A percentile compares a stretch with the other conserved stretches of the same genome.
Conservation (phyloP, 2,113 vertebrate genomes). For the Petrocephalus zakoni region DNA sequence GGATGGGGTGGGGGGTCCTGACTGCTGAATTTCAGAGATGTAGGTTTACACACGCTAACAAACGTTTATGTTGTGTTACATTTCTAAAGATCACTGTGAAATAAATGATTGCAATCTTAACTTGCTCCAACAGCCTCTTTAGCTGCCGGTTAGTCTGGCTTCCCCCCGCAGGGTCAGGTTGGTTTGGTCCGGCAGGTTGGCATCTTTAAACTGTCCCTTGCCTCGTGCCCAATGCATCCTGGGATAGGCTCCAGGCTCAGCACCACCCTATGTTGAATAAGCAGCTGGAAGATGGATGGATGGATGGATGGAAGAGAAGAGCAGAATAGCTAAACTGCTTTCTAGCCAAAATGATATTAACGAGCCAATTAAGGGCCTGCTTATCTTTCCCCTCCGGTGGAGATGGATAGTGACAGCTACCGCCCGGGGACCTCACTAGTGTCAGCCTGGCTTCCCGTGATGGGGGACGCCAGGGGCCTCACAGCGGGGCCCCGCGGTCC, state of each 20-base stretch:
- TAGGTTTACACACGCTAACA: background rate
- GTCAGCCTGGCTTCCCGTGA: conserved; percentile 55
- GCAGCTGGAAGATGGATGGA: background rate
- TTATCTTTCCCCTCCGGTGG: conserved; percentile 42
- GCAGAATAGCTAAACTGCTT: conserved; percentile 47
- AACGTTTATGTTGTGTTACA: background rate
- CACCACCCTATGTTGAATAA: background rate
- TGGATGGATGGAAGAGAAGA: conserved; percentile 33
- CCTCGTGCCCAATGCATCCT: background rate
- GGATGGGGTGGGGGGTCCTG: background rate
- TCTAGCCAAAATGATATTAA: conserved; percentile 52
- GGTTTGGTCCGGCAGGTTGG: background rate
- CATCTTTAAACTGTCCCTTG: background rate
- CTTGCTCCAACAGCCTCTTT: background rate
- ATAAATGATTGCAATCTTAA: background rate
- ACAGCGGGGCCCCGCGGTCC: conserved; percentile 35
- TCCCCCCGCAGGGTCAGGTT: background rate
- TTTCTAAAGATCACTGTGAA: background rate
- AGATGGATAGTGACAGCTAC: conserved; percentile 53
- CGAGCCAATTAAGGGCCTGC: conserved; percentile 49
- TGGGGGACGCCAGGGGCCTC: conserved; percentile 23
- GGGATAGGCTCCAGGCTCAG: background rate
- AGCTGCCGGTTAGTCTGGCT: background rate
- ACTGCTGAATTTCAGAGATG: background rate
- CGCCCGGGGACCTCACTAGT: conserved; percentile 54